Evolutionary conservation across 2,113 vertebrate species (phyloP).

Genomic region (Vicugna pacos): DNA sequence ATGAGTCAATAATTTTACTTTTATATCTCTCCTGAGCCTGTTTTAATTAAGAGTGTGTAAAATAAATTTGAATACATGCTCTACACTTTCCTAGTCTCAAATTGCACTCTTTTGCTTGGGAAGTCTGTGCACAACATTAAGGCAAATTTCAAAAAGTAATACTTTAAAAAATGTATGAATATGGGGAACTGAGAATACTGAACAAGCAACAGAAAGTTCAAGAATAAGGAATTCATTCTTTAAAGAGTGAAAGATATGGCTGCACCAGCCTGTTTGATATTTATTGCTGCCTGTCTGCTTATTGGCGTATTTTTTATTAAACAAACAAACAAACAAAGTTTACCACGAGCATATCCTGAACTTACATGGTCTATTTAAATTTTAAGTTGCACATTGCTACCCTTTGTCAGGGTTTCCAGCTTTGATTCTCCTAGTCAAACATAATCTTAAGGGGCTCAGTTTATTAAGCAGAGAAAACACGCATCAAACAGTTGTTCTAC

Average conservation of each 20-base stretch:
- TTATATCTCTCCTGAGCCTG: conserved; percentile 60
- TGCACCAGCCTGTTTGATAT: background rate
- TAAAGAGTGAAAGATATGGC: background rate
- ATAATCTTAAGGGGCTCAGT: background rate
- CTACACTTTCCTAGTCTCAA: background rate
- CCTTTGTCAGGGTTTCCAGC: background rate
- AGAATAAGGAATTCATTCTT: background rate
- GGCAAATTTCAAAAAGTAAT: background rate
- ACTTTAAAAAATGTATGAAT: background rate
- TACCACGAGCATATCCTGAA: background rate
- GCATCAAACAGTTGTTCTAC: background rate
- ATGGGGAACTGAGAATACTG: background rate
- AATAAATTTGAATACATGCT: conserved; percentile 27
- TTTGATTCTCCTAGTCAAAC: conserved; percentile 47
- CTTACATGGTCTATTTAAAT: background rate
- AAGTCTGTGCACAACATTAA: background rate
- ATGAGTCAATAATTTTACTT: conserved; percentile 77
- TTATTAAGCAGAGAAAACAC: conserved; percentile 5
- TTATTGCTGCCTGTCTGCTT: background rate
- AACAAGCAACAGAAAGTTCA: background rate
- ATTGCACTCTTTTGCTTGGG: background rate
- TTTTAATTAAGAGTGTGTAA: conserved; percentile 59
- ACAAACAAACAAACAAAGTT: background rate
- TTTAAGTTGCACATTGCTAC: background rate
- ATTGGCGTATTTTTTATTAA: background rate